Conservation (phyloP, 2,113 vertebrate genomes). For the Neolamprologus brichardi region DNA sequence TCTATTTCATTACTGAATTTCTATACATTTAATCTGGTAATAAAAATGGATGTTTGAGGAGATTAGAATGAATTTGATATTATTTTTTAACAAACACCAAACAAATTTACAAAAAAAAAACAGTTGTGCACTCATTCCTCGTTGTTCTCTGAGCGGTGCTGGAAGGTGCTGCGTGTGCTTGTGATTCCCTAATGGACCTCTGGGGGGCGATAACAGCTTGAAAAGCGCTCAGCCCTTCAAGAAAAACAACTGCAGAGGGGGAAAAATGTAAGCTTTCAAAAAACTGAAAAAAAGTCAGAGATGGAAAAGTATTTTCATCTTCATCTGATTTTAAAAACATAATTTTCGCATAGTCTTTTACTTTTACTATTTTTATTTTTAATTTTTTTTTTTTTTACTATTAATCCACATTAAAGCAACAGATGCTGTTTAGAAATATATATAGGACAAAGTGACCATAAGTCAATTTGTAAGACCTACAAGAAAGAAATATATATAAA, state of each 20-base stretch:
- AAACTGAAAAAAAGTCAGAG: background rate
- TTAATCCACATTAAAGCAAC: background rate
- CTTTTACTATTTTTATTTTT: fast-evolving
- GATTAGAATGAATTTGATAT: background rate
- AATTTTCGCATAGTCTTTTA: fast-evolving
- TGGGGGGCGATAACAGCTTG: constrained; percentile 39
- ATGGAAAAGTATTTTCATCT: background rate
- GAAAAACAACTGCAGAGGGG: background rate
- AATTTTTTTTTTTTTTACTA: background rate
- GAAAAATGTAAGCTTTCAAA: background rate
- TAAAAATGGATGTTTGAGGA: background rate
- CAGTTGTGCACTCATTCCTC: background rate
- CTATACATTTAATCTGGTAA: background rate
- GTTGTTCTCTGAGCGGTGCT: background rate
- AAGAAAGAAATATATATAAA: background rate
- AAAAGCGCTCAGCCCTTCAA: constrained; percentile 1
- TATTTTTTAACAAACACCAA: background rate
- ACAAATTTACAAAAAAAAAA: fast-evolving
- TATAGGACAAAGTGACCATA: background rate
- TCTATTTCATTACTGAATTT: background rate
- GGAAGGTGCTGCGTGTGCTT: background rate
- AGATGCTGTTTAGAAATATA: background rate
- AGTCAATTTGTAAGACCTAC: background rate
- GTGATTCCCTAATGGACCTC: constrained; percentile 1
- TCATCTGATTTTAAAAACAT: background rate